Evolutionary conservation across 2,888 invertebrate species (phyloP).

Genomic region (Athalia circularis): DNA sequence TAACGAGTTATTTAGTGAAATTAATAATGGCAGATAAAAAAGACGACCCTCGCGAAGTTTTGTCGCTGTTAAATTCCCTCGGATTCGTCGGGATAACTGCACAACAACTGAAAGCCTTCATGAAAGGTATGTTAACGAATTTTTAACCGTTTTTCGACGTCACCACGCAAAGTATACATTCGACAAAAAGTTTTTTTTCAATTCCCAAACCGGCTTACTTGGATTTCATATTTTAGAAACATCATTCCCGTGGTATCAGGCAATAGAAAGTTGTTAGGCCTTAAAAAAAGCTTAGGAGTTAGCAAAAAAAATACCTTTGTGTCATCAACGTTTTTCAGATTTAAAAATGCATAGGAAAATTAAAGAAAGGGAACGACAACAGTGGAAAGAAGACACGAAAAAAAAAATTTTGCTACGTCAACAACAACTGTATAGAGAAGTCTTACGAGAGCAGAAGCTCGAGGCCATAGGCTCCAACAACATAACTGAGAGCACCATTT

Average conservation of each 20-base stretch:
- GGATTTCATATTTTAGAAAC: too few species aligned
- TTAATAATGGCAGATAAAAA: conserved; percentile 53
- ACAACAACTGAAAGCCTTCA: conserved; percentile 85
- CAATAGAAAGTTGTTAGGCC: too few species aligned
- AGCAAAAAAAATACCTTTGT: too few species aligned
- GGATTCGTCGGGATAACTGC: conserved; percentile 86
- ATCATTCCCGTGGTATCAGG: too few species aligned
- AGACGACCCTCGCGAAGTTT: conserved; percentile 83
- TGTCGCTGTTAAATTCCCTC: conserved; percentile 84
- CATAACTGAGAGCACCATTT: conserved; percentile 23
- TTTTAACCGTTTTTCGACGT: conserved; percentile 14
- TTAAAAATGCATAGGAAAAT: conserved; percentile 78
- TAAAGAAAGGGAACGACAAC: conserved; percentile 76
- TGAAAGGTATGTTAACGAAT: conserved; percentile 80
- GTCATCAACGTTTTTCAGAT: conserved; percentile 73
- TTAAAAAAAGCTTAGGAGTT: too few species aligned
- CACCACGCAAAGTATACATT: background rate
- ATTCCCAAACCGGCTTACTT: too few species aligned
- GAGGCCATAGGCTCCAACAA: conserved; percentile 7
- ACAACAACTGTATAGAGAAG: conserved; percentile 55
- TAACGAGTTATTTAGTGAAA: too few species aligned
- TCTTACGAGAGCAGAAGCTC: conserved; percentile 51
- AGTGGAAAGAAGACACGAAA: conserved; percentile 67
- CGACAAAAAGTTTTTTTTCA: too few species aligned
- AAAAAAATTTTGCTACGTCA: conserved; percentile 63